Percentiles rank a stretch among this genome's conserved stretches.
phyloP scores from a whole-genome alignment of 2,888 invertebrate species.

The Steinernema carpocapsae region DNA sequence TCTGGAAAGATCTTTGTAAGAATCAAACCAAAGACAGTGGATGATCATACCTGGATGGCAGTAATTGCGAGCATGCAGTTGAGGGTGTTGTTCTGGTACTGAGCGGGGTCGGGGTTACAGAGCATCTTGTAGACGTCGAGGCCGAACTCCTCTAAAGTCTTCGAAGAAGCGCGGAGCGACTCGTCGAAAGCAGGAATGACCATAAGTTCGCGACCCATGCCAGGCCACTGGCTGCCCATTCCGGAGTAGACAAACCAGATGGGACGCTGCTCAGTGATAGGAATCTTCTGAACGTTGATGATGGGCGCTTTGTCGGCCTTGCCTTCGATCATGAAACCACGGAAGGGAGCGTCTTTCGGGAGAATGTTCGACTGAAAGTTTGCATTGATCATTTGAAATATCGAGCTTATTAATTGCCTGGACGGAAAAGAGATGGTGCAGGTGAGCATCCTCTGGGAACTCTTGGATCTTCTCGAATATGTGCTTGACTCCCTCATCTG shows the following conservation, averaged over 20 bases:
- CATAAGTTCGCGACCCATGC: slow-evolving; percentile 89
- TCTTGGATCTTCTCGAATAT: slow-evolving; percentile 66
- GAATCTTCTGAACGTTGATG: slow-evolving; percentile 62
- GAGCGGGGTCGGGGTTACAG: slow-evolving; percentile 76
- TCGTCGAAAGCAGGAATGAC: slow-evolving; percentile 80
- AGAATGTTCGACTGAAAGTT: slow-evolving; percentile 72
- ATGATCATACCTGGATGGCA: slow-evolving; percentile 80
- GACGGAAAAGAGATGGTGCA: slow-evolving; percentile 61
- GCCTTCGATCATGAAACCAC: slow-evolving; percentile 81
- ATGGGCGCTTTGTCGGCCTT: slow-evolving; percentile 64
- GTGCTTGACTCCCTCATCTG: slow-evolving; percentile 71
- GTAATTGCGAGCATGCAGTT: slow-evolving; percentile 92
- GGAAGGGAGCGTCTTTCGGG: slow-evolving; percentile 77
- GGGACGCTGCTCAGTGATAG: slow-evolving; percentile 71
- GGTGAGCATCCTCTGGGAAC: slow-evolving; percentile 54
- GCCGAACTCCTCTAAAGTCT: slow-evolving; percentile 78
- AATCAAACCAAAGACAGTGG: no score
- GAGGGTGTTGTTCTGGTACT: slow-evolving; percentile 78
- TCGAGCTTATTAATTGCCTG: slow-evolving; percentile 41
- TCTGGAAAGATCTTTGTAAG: no score
- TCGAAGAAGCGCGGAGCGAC: slow-evolving; percentile 74
- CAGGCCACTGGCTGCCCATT: slow-evolving; percentile 97
- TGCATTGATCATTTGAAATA: background rate
- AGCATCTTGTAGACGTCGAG: slow-evolving; percentile 83
- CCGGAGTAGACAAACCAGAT: slow-evolving; percentile 95